Evolutionary conservation across 2,797 vertebrate species (phyloP).

Genomic region (Sternotherus odoratus): DNA sequence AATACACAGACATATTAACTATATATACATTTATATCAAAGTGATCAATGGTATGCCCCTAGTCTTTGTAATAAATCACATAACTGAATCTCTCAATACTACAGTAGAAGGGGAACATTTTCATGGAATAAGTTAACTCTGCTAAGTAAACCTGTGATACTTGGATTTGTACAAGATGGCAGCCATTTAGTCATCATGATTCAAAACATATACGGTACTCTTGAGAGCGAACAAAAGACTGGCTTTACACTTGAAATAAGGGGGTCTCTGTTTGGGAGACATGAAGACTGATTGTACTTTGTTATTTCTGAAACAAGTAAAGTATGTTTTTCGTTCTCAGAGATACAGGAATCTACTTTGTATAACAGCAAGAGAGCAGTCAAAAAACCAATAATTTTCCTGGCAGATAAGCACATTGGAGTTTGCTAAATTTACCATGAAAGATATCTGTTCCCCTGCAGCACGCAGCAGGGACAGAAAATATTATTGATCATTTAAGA

Average conservation of each 20-base stretch:
- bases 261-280: background rate
- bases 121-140: background rate
- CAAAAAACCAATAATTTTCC: background rate
- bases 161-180: background rate
- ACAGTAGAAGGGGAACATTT: background rate
- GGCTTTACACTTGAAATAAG: background rate
- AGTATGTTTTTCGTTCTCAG: background rate
- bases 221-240: background rate
- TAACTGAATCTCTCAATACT: background rate
- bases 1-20: background rate
- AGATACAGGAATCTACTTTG: background rate
- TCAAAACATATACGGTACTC: background rate
- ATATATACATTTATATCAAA: background rate
- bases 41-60: background rate
- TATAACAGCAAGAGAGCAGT: background rate
- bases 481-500: background rate
- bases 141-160: background rate
- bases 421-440: background rate
- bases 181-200: background rate
- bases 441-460: background rate
- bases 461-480: background rate
- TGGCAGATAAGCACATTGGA: background rate
- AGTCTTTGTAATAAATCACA: background rate
- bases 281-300: background rate
- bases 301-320: fast-evolving